phyloP scores from a whole-genome alignment of 2,113 vertebrate genomes.

The Colinus virginianus region DNA sequence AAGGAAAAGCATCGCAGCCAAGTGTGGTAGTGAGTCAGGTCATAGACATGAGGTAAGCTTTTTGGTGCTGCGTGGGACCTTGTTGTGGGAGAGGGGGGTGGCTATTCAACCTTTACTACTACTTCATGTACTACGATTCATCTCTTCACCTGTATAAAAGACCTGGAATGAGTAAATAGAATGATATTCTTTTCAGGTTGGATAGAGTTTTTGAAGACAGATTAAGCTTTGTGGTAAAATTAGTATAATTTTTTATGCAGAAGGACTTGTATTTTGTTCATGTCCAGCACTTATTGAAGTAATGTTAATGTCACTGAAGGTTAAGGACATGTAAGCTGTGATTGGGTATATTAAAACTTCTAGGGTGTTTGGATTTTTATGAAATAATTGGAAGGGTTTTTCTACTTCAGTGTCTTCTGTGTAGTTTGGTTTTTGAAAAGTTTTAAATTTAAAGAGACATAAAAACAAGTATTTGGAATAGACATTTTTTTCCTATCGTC shows the following conservation, averaged over 20 bases:
- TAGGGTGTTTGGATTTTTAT: not conserved
- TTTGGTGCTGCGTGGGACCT: not conserved
- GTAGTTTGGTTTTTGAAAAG: not conserved
- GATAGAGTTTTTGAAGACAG: not conserved
- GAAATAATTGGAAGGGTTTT: not conserved
- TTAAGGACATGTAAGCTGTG: not conserved
- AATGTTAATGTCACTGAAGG: not conserved
- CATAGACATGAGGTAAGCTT: constrained; percentile 95
- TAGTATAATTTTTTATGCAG: not conserved
- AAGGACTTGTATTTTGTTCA: not conserved
- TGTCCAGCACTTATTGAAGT: not conserved
- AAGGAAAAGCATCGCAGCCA: constrained; percentile 92
- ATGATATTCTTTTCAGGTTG: not conserved
- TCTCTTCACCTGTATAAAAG: not conserved
- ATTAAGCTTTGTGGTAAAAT: not conserved
- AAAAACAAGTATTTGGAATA: not conserved
- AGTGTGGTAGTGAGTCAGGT: constrained; percentile 93
- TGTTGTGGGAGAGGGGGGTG: not conserved
- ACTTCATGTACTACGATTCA: not conserved
- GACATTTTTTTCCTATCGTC: not conserved
- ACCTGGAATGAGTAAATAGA: not conserved
- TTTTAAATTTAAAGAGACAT: not conserved
- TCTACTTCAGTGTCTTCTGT: not conserved
- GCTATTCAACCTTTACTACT: not conserved
- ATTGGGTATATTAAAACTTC: not conserved